Percentiles rank a stretch among this genome's conserved stretches.
Conservation (phyloP, 2,113 vertebrate species). For the Tragelaphus strepsiceros region DNA sequence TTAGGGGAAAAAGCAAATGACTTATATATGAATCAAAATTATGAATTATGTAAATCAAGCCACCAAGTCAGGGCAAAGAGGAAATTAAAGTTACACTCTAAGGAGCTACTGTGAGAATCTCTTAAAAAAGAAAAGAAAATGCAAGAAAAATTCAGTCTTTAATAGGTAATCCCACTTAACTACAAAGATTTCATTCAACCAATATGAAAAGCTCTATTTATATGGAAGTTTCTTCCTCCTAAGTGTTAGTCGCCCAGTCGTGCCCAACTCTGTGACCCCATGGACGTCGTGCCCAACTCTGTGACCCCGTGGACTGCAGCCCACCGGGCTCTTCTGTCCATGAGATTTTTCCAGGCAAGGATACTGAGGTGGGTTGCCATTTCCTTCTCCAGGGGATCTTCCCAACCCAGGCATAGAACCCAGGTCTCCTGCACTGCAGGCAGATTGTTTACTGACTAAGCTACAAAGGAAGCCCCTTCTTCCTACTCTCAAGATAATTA, state of each 20-base stretch:
- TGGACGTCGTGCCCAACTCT: background rate
- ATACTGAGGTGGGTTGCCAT: background rate
- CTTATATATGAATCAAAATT: constrained; percentile 5
- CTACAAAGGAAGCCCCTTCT: background rate
- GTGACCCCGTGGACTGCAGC: background rate
- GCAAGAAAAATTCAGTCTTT: background rate
- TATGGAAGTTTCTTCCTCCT: background rate
- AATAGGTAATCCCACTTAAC: background rate
- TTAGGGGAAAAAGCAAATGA: background rate
- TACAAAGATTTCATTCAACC: background rate
- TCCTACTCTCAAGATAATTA: background rate
- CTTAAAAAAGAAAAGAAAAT: background rate
- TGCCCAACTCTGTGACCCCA: background rate
- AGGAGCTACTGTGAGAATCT: background rate
- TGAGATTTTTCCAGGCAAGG: background rate
- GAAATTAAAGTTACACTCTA: constrained; percentile 29
- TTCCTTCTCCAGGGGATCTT: background rate
- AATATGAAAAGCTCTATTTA: background rate
- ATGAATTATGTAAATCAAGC: constrained; percentile 40
- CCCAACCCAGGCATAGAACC: background rate
- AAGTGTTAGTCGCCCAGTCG: background rate
- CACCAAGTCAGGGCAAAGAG: background rate
- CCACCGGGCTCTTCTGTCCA: background rate
- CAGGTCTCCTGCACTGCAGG: background rate
- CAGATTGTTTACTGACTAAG: background rate